Base-by-base conservation (phyloP, 2,113 vertebrate genomes). In the Numida meleagris region DNA sequence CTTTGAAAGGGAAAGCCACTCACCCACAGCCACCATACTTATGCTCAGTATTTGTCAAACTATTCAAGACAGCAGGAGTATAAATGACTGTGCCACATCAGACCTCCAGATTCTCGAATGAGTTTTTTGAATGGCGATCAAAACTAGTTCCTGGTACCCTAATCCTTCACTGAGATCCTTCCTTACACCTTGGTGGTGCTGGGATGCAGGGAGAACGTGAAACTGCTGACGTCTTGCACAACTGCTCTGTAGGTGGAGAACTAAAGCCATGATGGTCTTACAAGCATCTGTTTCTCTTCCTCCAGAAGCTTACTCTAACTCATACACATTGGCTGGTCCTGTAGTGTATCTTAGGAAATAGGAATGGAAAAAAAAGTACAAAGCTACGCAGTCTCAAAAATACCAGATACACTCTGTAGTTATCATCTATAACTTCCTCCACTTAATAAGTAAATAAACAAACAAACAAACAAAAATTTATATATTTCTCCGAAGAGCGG, bases 291-390 rank as follows among this genome's bases (percentile, higher is more conserved):
- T 18, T 65, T 74, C 34, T 63, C 29, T 71, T 71, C 42, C 31
- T 71, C 15, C 17, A 23, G 11, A 12, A 65, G 34, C 20, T 14
- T 88, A 34, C 34, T 45, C 8, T 58, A 86, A 77, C 0, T 40
- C 0, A 0, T 51, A 67, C 29, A 36, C 0, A 0, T 20, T 46
- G 42, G 38, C 31, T 18, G 50, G 25, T 46, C 33, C 45, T 70
- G 5, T 10, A 1, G 38, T n/a, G 5, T 59, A 20, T 31, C 19
- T 46, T 33, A 48, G 59, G 57, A 71, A 88, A 71, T 2, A 59
- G 42, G n/a, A 93, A 73, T 7, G 4, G 6, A 3, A 23, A 57
- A 19, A 79, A 90, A 78, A 42, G 10, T 15, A 21, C 42, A 25
- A 62, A 66, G 9, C 6, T 77, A 8, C 15, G 12, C n/a, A 86